Percentiles rank a stretch among this genome's conserved stretches.
phyloP scores from a whole-genome alignment of 1,140 invertebrate species.

The Papilio polyxenes region DNA sequence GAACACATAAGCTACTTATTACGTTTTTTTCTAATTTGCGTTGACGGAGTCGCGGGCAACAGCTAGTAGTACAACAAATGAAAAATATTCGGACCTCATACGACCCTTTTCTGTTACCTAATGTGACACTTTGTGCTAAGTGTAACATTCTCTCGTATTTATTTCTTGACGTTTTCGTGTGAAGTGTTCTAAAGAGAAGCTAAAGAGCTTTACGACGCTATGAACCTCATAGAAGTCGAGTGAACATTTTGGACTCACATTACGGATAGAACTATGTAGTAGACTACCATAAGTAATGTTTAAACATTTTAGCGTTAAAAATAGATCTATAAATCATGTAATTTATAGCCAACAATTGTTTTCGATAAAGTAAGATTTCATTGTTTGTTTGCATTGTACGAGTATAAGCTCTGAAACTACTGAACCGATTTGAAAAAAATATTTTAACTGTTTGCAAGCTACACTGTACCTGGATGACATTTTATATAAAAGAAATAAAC shows the following conservation, averaged over 20 bases:
- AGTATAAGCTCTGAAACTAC: too few relatives aligned
- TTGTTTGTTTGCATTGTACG: too few relatives aligned
- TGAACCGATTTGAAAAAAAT: too few relatives aligned
- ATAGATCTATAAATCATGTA: too few relatives aligned
- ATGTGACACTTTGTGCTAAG: conserved; percentile 20
- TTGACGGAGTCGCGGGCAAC: too few relatives aligned
- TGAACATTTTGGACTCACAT: conserved; percentile 12
- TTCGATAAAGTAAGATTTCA: too few relatives aligned
- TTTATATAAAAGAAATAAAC: too few relatives aligned
- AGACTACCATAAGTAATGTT: background rate
- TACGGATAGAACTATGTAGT: background rate
- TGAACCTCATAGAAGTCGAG: conserved; percentile 9
- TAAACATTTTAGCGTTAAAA: background rate
- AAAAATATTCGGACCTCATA: background rate
- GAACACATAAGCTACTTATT: too few relatives aligned
- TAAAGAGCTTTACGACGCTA: background rate
- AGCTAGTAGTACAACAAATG: background rate
- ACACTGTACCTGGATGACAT: too few relatives aligned
- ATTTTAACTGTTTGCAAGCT: too few relatives aligned
- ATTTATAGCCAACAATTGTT: too few relatives aligned
- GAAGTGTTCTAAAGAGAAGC: background rate
- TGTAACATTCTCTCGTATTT: conserved; percentile 21
- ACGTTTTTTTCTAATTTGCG: too few relatives aligned
- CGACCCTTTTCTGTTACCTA: conserved; percentile 22
- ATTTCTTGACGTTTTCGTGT: conserved; percentile 21